Evolutionary conservation across 1,140 invertebrate genomes (phyloP).

Genomic region (Drosophila sp.): DNA sequence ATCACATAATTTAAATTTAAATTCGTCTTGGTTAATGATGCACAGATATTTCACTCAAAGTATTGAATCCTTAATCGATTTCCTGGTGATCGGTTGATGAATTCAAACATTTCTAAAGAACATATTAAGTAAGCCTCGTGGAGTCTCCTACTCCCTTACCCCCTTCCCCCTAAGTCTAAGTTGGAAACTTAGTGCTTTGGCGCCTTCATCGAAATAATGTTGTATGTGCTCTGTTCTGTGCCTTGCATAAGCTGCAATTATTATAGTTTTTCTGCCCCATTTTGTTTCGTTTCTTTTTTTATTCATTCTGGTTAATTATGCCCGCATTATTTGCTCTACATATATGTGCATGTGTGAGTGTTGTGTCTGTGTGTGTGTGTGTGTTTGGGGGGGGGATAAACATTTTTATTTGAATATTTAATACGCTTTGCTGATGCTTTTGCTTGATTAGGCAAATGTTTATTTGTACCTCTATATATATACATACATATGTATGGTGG

Average conservation of each 20-base stretch:
- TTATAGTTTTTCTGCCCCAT: not conserved
- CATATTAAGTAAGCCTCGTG: not conserved
- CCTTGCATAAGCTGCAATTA: slow-evolving; percentile 32
- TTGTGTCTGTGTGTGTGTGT: slow-evolving; percentile 1
- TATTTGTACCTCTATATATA: not conserved
- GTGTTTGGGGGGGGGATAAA: not conserved
- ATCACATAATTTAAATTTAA: too few species aligned
- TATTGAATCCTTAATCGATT: too few species aligned
- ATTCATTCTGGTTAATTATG: slow-evolving; percentile 67
- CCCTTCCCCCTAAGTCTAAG: not conserved
- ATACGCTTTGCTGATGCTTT: slow-evolving; percentile 57
- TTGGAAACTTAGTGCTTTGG: not conserved
- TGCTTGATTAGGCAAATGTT: slow-evolving; percentile 33
- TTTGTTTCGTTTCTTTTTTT: slow-evolving; percentile 16
- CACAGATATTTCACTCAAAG: too few species aligned
- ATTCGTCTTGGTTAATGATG: too few species aligned
- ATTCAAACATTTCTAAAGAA: not conserved
- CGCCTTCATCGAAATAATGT: slow-evolving; percentile 3
- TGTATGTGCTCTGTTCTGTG: slow-evolving; percentile 6
- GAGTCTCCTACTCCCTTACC: not conserved
- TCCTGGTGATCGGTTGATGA: too few species aligned
- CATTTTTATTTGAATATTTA: slow-evolving; percentile 65
- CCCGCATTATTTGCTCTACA: slow-evolving; percentile 64
- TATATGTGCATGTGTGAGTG: not conserved
- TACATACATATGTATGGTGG: slow-evolving; percentile 19